These are phyloP conservation scores for Sebastes nivosus DNA, from an alignment of 2,797 vertebrate species.

Conservation along the genomic window DNA sequence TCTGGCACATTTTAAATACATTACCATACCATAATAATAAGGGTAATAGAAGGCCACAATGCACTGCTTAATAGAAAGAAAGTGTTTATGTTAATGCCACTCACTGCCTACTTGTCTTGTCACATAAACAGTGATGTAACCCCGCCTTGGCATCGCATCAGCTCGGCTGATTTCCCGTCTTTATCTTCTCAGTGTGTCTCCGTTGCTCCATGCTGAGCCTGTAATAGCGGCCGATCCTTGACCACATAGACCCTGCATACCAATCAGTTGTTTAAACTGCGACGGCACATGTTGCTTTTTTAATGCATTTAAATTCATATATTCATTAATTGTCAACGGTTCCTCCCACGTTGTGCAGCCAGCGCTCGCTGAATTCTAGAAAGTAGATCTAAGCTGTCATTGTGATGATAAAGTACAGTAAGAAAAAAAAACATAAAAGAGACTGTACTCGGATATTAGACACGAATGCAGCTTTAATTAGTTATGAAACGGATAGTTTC, in stretches of 20 bases:
- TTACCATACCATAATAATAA: neutral
- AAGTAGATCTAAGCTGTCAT: slow-evolving; percentile 43
- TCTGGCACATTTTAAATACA: neutral
- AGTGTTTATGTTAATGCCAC: neutral
- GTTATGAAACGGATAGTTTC: slow-evolving; percentile 41
- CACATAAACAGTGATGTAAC: slow-evolving; percentile 21
- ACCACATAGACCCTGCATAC: slow-evolving; percentile 40
- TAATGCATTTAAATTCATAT: slow-evolving; percentile 30
- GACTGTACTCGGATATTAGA: slow-evolving; percentile 24
- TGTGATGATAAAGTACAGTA: slow-evolving; percentile 32
- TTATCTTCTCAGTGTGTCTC: slow-evolving; percentile 47
- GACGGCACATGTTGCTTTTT: slow-evolving; percentile 29
- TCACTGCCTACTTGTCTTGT: neutral
- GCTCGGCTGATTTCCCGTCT: slow-evolving; percentile 37
- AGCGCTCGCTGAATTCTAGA: neutral
- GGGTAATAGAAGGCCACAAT: neutral
- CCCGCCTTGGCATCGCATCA: slow-evolving; percentile 4
- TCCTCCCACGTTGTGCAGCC: slow-evolving; percentile 11
- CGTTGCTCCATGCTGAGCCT: slow-evolving; percentile 45
- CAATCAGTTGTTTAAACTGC: slow-evolving; percentile 45
- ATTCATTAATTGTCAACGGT: slow-evolving; percentile 27
- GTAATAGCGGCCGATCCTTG: slow-evolving; percentile 42
- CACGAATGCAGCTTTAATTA: slow-evolving; percentile 53
- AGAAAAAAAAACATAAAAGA: slow-evolving; percentile 9
- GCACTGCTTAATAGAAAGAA: neutral